Evolutionary conservation across 1,140 invertebrate species (phyloP), one percentile per base, ranked within the genome.

Genomic region (Apolygus lucorum): DNA sequence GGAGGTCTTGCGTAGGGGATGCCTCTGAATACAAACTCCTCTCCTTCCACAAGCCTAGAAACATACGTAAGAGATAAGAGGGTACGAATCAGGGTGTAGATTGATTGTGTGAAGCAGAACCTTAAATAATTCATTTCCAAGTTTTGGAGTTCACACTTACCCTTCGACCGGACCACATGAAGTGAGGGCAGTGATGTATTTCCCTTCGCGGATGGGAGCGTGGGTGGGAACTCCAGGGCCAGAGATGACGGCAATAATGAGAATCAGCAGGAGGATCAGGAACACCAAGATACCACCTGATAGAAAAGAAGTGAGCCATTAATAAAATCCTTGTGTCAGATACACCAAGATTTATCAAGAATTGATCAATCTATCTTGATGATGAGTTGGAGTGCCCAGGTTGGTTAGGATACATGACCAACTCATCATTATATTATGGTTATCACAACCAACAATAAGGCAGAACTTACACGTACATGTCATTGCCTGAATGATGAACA

Each of bases 1-100:
- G 94, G 95, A n/a, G 95, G 90, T n/a, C 92, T 91, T 1, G 95
- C 96, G 78, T 98, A 98, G 0, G 94, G 95, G 59, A 97, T 91
- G 0, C 95, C 96, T 8, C 96, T 83, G 78, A 95, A 99, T 34
- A 93, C 90, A 0, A 90, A 77, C 1, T 85, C 88, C 14, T 86
- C 87, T 70, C 91, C 87, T 75, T 92, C 87, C 26, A 88, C 78
- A 11, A 88, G 76, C 21, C 86, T 88, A n/a, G 78, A 59, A 59
- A 24, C 54, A 22, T 21, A 11, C 34, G 34, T 63, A 64, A 1
- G 24, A 70, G 68, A 52, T 68, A 27, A 63, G 73, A 68, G 65
- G 27, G 52, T 24, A 24, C 59, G 42, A 27, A 8, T 70, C 22
- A 26, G 49, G 42, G 26, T 21, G 4, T n/a, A 22, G 2, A 63